Evolutionary conservation across 2,113 vertebrate genomes (phyloP).

Genomic region (Oncorhynchus kisutch): DNA sequence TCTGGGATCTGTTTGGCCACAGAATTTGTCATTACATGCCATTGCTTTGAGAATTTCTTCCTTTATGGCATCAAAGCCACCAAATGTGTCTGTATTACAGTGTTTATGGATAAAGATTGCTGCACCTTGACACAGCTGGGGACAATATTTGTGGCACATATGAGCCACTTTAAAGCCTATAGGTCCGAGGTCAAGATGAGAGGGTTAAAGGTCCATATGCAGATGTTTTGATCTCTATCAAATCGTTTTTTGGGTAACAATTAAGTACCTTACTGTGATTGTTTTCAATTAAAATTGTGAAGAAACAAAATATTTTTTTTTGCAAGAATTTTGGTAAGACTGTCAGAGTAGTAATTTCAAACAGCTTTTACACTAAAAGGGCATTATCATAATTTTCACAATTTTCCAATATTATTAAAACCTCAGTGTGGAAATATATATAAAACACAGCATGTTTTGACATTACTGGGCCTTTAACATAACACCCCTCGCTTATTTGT

Average conservation of each 20-base stretch:
- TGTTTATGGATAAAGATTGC: constrained; percentile 47
- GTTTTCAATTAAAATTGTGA: too few relatives aligned
- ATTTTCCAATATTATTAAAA: too few relatives aligned
- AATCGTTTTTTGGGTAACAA: constrained; percentile 17
- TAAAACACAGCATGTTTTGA: too few relatives aligned
- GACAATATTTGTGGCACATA: constrained; percentile 23
- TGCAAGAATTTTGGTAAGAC: too few relatives aligned
- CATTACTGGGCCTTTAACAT: too few relatives aligned
- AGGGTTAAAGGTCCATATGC: constrained; percentile 32
- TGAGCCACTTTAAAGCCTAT: constrained; percentile 38
- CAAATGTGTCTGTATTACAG: constrained; percentile 36
- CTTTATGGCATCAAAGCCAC: constrained; percentile 13
- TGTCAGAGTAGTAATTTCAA: too few relatives aligned
- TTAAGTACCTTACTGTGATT: too few relatives aligned
- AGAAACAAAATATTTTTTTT: too few relatives aligned
- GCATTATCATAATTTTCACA: background rate
- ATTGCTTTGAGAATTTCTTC: background rate
- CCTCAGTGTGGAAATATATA: too few relatives aligned
- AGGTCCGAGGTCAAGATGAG: constrained; percentile 39
- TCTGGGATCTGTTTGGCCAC: background rate
- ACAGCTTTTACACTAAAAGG: constrained; percentile 30
- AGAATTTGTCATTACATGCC: background rate
- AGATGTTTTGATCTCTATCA: background rate
- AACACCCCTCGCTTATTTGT: constrained; percentile 8
- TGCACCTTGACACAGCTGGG: constrained; percentile 18